phyloP scores from a whole-genome alignment of 2,888 invertebrate genomes.

The Limnephilus lunatus region DNA sequence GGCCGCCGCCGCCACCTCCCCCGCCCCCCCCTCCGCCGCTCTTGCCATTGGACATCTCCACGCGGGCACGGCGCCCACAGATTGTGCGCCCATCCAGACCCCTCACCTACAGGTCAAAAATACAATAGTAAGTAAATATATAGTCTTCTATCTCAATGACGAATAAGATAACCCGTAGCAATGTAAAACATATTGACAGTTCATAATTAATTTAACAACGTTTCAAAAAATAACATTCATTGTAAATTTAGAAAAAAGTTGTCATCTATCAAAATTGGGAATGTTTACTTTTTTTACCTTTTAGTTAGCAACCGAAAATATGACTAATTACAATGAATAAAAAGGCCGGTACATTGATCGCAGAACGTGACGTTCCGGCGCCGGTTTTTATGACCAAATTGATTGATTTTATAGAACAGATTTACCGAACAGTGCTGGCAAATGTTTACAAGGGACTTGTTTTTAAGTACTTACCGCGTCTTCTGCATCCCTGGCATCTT shows the following conservation, averaged over 20 bases:
- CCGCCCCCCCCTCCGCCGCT: slow-evolving; percentile 76
- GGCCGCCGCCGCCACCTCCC: slow-evolving; percentile 72
- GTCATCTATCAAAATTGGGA: neutral
- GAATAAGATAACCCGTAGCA: neutral
- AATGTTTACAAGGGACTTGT: neutral
- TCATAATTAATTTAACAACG: neutral
- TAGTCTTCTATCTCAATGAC: neutral
- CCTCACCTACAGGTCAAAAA: slow-evolving; percentile 68
- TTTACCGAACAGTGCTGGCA: neutral
- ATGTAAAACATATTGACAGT: neutral
- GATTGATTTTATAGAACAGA: neutral
- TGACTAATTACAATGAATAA: neutral
- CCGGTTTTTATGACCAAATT: neutral
- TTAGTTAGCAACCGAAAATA: neutral
- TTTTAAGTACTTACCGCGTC: slow-evolving; percentile 86
- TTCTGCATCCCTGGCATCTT: slow-evolving; percentile 94
- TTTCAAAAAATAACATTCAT: no score
- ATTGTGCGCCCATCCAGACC: slow-evolving; percentile 88
- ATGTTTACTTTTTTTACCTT: neutral
- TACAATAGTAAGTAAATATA: neutral
- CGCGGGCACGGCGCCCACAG: slow-evolving; percentile 92
- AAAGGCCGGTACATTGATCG: neutral
- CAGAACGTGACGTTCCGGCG: neutral
- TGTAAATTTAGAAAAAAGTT: neutral
- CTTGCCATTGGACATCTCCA: slow-evolving; percentile 94